Base-by-base conservation (phyloP, 1,140 invertebrate genomes). In the Lordiphosa collinella region DNA sequence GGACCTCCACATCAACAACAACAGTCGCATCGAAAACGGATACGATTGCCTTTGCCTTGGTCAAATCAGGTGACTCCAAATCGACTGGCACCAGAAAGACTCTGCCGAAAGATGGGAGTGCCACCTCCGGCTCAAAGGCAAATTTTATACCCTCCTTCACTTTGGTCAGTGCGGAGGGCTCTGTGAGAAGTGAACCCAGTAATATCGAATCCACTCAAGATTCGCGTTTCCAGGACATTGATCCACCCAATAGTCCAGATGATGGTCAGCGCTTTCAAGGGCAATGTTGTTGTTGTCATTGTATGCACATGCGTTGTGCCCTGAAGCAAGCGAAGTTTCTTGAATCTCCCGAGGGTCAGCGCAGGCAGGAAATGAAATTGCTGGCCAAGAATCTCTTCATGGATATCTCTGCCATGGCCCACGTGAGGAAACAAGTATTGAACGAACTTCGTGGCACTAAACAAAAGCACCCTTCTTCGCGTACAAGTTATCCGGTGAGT, bases 221-320 rank as follows among this genome's bases (percentile, higher is more conserved):
- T 7, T 29, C 5, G 25, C 6, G 0, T 8, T 7, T 2, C 7
- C 25, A 31, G 10, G 11, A 4, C 0, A 25, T 29, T 7, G 44
- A 41, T 22, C 36, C 31, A 13, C 14, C 63, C 34, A 68, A 2
- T n/a, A 12, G 13, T 35, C 34, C 13, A 3, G 55, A 54, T 34
- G 47, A 36, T 9, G 70, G 75, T n/a, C 13, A 31, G 7, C 68
- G 50, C 0, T 80, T 47, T 35, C 16, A 66, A 6, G 43, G 63
- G 32, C 7, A 57, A 2, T 82, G 78, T 22, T 32, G 35, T 2
- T 84, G 78, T 9, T 82, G 80, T 37, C 78, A 84, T 18, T 84
- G 78, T 36, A 13, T 41, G 9, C 63, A 58, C 3, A 57, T 84
- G 51, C 14, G 60, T 0, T 18, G 36, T 1, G 72, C 78, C 1